Conservation (phyloP, 1,140 invertebrate species). For the Contarinia nasturtii region DNA sequence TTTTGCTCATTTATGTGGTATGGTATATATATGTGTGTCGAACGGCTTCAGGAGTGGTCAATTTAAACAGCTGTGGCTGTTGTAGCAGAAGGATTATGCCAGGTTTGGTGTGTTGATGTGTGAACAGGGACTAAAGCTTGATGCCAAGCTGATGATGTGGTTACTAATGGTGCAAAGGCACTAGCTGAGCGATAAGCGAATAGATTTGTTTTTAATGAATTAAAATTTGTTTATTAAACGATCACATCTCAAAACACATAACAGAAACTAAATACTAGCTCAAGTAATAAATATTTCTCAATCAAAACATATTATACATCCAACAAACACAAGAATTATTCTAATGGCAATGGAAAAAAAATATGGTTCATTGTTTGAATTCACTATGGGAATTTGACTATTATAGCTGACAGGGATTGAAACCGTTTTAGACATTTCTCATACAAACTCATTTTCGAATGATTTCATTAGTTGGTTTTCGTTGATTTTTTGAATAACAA, state of each 20-base stretch:
- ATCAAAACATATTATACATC: too few relatives aligned
- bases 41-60: background rate
- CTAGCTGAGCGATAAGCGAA: constrained; percentile 10
- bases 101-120: constrained; percentile 20
- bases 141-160: constrained; percentile 23
- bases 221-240: background rate
- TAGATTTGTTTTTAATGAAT: background rate
- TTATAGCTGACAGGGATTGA: too few relatives aligned
- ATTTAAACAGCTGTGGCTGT: constrained; percentile 16
- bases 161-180: constrained; percentile 25
- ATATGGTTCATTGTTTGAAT: too few relatives aligned
- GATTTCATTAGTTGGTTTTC: too few relatives aligned
- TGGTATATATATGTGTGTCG: constrained; percentile 4
- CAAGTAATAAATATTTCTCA: background rate
- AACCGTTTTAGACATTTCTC: too few relatives aligned
- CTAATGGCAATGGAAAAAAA: too few relatives aligned
- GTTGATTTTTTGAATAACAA: too few relatives aligned
- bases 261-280: too few relatives aligned
- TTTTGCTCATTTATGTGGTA: background rate
- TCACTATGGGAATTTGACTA: too few relatives aligned
- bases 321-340: too few relatives aligned
- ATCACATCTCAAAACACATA: too few relatives aligned
- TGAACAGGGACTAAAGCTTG: constrained; percentile 20
- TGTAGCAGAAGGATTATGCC: constrained; percentile 22
- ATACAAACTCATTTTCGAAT: too few relatives aligned